phyloP scores from a whole-genome alignment of 1,140 invertebrate species.

The Campoletis sonorensis region DNA sequence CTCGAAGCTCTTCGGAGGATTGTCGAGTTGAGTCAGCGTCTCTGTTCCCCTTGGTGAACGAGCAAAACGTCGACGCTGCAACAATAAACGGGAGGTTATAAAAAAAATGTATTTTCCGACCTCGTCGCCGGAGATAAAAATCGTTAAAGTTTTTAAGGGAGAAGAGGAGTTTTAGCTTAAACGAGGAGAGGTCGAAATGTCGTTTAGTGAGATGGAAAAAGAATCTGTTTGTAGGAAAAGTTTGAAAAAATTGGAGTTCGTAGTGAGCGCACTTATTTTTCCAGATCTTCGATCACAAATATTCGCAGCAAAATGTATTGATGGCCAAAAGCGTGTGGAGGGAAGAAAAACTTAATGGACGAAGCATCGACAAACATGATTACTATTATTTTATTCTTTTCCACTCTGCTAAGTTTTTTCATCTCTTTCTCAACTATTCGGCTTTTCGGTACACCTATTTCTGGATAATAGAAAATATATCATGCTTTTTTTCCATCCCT shows the following conservation, averaged over 20 bases:
- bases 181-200: background rate
- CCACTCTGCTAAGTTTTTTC: background rate
- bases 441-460: conserved; percentile 56
- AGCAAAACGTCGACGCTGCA: conserved; percentile 7
- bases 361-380: conserved; percentile 30
- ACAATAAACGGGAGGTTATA: conserved; percentile 4
- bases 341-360: conserved; percentile 25
- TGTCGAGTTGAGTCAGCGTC: conserved; percentile 6
- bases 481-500: conserved; percentile 35
- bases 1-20: no score
- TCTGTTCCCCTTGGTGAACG: background rate
- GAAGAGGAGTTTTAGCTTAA: background rate
- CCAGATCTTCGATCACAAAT: conserved; percentile 12
- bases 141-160: conserved; percentile 6
- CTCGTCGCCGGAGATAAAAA: background rate
- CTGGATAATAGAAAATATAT: conserved; percentile 65
- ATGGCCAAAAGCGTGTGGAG: background rate
- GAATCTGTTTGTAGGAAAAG: background rate
- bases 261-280: background rate
- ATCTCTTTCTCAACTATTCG: conserved; percentile 45
- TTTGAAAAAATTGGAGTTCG: background rate
- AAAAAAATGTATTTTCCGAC: background rate
- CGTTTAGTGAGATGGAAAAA: background rate
- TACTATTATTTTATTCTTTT: background rate
- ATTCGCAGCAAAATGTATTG: background rate